These are phyloP conservation scores for Syngnathus acus DNA, from an alignment of 2,797 vertebrate genomes.

Conservation along the genomic window DNA sequence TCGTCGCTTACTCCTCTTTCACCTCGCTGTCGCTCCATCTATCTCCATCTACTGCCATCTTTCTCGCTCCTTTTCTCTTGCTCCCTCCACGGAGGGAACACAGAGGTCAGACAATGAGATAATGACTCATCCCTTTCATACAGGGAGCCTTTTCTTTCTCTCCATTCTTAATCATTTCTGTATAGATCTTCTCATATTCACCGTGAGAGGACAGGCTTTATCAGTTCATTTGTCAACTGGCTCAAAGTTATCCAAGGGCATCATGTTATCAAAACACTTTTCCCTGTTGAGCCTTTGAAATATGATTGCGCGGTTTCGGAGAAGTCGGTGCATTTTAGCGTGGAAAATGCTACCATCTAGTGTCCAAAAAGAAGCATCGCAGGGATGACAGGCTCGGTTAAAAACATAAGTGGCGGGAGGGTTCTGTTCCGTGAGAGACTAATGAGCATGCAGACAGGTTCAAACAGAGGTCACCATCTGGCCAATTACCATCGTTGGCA, in stretches of 20 bases:
- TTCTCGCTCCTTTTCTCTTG: conserved; percentile 55
- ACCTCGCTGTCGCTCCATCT: conserved; percentile 67
- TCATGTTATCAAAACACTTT: conserved; percentile 16
- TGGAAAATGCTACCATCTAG: conserved; percentile 76
- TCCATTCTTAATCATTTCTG: conserved; percentile 60
- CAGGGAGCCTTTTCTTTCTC: conserved; percentile 4
- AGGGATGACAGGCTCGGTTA: conserved; percentile 5
- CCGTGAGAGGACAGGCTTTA: conserved; percentile 26
- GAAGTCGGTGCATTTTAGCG: conserved; percentile 9
- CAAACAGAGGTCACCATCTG: conserved; percentile 90
- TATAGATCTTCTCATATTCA: conserved; percentile 64
- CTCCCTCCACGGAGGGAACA: conserved; percentile 53
- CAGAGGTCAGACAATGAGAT: conserved; percentile 68
- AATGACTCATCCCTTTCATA: conserved; percentile 55
- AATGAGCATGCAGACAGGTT: conserved; percentile 86
- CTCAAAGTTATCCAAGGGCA: conserved; percentile 15
- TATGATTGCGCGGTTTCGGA: conserved; percentile 10
- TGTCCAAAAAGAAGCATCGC: conserved; percentile 22
- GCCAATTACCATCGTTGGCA: conserved; percentile 84
- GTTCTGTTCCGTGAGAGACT: conserved; percentile 58
- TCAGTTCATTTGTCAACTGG: conserved; percentile 14
- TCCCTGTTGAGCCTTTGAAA: conserved; percentile 25
- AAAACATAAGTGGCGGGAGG: conserved; percentile 39
- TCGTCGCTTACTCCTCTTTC: conserved; percentile 60
- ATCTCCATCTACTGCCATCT: conserved; percentile 67